Conservation (phyloP, 2,888 invertebrate species). For the Drosophila monieri region DNA sequence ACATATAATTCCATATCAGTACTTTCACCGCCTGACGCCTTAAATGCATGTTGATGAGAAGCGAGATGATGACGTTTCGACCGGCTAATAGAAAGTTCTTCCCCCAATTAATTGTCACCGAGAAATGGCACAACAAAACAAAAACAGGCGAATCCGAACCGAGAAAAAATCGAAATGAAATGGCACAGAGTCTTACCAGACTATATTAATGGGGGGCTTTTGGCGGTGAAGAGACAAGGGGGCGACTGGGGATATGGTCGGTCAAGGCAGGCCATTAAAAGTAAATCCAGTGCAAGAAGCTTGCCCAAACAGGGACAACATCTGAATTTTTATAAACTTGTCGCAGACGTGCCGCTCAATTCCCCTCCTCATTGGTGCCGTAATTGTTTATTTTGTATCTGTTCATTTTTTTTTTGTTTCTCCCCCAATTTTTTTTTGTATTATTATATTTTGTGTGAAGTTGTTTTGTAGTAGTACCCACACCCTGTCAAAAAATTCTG, state of each 20-base stretch:
- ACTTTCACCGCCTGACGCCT: conserved; percentile 68
- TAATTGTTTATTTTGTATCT: conserved; percentile 42
- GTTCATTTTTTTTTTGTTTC: conserved; percentile 6
- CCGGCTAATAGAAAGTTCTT: conserved; percentile 75
- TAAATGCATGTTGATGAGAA: conserved; percentile 69
- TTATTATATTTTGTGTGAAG: conserved; percentile 32
- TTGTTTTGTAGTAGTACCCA: conserved; percentile 46
- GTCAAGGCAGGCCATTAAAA: conserved; percentile 65
- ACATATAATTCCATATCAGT: conserved; percentile 34
- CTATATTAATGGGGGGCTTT: conserved; percentile 1
- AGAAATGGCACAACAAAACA: conserved; percentile 62
- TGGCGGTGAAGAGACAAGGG: not conserved
- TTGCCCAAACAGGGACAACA: conserved; percentile 46
- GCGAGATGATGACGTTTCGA: conserved; percentile 49
- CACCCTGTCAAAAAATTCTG: conserved; percentile 67
- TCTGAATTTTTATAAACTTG: conserved; percentile 69
- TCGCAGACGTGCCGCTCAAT: conserved; percentile 54
- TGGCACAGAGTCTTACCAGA: conserved; percentile 19
- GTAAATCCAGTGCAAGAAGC: conserved; percentile 71
- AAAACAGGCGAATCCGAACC: conserved; percentile 38
- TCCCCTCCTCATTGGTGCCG: conserved; percentile 43
- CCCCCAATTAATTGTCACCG: conserved; percentile 64
- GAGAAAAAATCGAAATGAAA: conserved; percentile 37
- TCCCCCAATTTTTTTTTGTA: conserved; percentile 14
- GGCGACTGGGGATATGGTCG: conserved; percentile 34